Evolutionary conservation across 2,113 vertebrate species (phyloP), one percentile per base, ranked within the genome.

Genomic region (Monopterus albus): DNA sequence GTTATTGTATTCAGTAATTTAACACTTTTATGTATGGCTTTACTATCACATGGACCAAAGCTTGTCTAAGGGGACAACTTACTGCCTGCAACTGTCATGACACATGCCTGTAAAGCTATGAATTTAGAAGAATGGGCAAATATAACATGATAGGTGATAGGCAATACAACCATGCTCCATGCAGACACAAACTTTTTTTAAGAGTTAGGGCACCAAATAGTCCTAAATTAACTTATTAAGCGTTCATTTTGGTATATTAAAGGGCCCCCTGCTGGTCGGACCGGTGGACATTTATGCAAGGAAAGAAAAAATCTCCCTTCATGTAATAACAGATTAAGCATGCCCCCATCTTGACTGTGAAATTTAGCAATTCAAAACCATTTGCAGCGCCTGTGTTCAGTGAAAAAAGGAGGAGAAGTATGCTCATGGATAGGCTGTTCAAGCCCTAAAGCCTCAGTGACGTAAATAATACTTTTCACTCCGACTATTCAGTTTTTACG

Each of bases 1-100:
- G 46, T 56, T 81, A 26, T 60, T 71, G 43, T 73, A 55, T 79
- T 83, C 59, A 60, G 76, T 82, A 46, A 83, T 80, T 82, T 67
- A 85, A 84, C 75, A 82, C 64, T 72, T 40, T 80, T 75, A 42
- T 69, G 35, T 69, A 87, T 87, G 86, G 88, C 88, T 86, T 81
- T 75, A 17, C 68, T 42, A 68, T 85, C 89, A 70, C 36, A 36
- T 38, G 25, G 72, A 66, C 70, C 62, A 4, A 18, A 52, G 65
- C 46, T 47, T 42, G 29, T 66, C 69, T 69, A 52, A 33, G 1
- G 35, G 31, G 53, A 26, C 35, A 35, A 25, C 28, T 60, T 45
- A 56, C 60, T 52, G 28, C n/a, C n/a, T n/a, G n/a, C n/a, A n/a
- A n/a, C n/a, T n/a, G 28, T 13, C 49, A 47, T 12, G 35, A 12